Evolutionary conservation across 2,113 vertebrate species (phyloP), one percentile per base, ranked within the genome.

Genomic region (Salvelinus alpinus): DNA sequence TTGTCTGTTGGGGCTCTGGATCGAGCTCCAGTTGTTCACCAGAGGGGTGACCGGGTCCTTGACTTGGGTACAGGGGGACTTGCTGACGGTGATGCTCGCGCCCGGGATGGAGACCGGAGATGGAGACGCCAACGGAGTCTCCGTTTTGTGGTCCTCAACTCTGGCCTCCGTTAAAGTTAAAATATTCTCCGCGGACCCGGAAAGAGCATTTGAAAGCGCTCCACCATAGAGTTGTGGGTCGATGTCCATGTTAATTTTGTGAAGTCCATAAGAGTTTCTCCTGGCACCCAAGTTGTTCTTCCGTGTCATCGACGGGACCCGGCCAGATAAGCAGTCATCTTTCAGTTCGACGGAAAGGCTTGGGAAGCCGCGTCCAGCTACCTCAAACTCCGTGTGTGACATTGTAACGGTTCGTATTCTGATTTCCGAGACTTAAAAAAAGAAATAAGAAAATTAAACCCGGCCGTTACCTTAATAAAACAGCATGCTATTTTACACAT

Each of bases 221-320:
- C 89, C 90, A 70, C 80, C 88, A 83, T 92, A 95, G 0, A 95
- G 92, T 67, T 94, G 91, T 22, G 95, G 91, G 71, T 96, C 96
- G n/a, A 96, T 84, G 82, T 97, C 96, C 78, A 95, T 91, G 76
- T 91, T 96, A 27, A 96, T 94, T 76, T 96, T 95, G 80, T 95
- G 95, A 54, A 94, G 91, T 74, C 95, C 93, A 38, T 93, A 95
- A 1, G 95, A 94, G 81, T 95, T 94, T 5, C 94, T 94, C 80
- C 96, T 91, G 5, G 94, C 83, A 68, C 93, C 92, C 22, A 93
- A 83, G 0, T 94, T 94, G 82, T 90, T 91, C 84, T 94, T 83
- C 80, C 94, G 90, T 12, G 90, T 87, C 84, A 94, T 76, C 57
- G 91, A 88, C 31, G 83, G 89, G 18, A 88, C 86, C 57, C 81